Percentiles rank a stretch among this genome's conserved stretches.
Conservation (phyloP, 2,113 vertebrate species). For the Opisthocomus hoazin region DNA sequence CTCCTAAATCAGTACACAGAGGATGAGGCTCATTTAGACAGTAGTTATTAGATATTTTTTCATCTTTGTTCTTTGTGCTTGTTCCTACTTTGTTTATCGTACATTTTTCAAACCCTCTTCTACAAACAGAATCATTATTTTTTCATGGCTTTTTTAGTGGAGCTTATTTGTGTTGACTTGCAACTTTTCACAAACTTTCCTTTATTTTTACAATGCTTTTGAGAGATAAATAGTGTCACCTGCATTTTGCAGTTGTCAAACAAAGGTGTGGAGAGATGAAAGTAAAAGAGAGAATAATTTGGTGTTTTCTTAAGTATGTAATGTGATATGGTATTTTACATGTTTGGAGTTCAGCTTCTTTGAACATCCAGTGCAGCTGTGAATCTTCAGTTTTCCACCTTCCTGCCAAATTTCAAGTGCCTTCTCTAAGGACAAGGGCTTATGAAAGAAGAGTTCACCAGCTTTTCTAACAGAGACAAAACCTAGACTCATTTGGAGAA, state of each 20-base stretch:
- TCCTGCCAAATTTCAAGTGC: constrained; percentile 21
- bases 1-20: not conserved
- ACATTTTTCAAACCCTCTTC: not conserved
- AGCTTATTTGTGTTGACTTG: not conserved
- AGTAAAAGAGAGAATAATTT: not conserved
- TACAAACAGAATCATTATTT: not conserved
- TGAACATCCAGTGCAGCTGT: not conserved
- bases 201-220: not conserved
- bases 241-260: not conserved
- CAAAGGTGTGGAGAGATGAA: not conserved
- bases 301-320: not conserved
- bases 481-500: not conserved
- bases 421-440: not conserved
- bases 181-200: not conserved
- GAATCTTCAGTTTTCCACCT: not conserved
- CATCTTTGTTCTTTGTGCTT: not conserved
- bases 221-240: not conserved
- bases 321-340: not conserved
- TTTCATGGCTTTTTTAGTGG: not conserved
- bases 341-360: not conserved
- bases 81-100: not conserved
- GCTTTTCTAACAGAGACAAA: not conserved
- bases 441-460: not conserved
- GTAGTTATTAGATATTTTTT: not conserved
- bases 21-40: not conserved